Conservation (phyloP, 2,888 invertebrate genomes). For the Biston betularia region DNA sequence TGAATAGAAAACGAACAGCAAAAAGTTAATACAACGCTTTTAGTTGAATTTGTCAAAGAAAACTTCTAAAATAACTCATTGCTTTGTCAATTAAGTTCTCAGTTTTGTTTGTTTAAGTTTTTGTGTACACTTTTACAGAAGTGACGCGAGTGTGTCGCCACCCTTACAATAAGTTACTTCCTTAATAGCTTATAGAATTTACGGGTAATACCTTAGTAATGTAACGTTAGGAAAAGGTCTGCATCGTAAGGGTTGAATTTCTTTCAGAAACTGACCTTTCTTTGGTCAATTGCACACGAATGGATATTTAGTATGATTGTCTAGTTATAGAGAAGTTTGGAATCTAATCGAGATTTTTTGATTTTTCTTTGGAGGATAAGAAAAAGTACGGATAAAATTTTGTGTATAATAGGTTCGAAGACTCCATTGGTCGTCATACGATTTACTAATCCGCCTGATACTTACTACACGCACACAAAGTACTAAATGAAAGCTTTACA, state of each 20-base stretch:
- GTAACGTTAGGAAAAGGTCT: conserved; percentile 34
- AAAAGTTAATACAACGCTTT: too few species aligned
- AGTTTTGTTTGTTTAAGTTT: not conserved
- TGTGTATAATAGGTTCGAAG: too few species aligned
- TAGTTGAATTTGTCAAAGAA: too few species aligned
- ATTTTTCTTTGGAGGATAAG: not conserved
- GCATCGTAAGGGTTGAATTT: conserved; percentile 35
- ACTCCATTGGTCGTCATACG: too few species aligned
- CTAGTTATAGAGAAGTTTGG: conserved; percentile 25
- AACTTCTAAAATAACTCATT: too few species aligned
- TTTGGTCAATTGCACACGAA: conserved; percentile 40
- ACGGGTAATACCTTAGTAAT: conserved; percentile 42
- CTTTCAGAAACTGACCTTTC: conserved; percentile 37
- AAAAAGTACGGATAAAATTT: too few species aligned
- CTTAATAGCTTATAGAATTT: conserved; percentile 41
- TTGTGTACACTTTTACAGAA: not conserved
- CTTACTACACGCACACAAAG: too few species aligned
- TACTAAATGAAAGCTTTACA: too few species aligned
- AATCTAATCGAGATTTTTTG: conserved; percentile 21
- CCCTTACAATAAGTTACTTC: conserved; percentile 36
- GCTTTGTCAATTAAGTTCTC: too few species aligned
- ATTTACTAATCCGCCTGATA: too few species aligned
- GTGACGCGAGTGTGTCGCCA: conserved; percentile 11
- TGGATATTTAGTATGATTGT: conserved; percentile 42
- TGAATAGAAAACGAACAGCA: too few species aligned